Evolutionary conservation across 2,888 invertebrate species (phyloP).

Genomic region (Prosapia bicincta): DNA sequence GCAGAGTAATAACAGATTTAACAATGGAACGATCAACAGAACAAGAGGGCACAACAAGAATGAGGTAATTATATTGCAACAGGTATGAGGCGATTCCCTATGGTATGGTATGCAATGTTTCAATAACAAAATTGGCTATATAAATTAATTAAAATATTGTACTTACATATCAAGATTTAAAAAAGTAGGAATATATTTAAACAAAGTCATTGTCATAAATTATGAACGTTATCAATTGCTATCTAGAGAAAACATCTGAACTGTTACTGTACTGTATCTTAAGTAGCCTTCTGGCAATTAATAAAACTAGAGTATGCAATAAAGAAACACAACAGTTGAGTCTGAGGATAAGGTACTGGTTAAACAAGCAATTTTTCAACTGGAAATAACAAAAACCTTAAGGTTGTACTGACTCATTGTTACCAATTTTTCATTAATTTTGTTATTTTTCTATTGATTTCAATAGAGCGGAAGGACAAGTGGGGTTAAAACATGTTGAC

Average conservation of each 20-base stretch:
- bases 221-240: conserved; percentile 6
- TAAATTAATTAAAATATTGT: background rate
- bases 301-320: conserved; percentile 25
- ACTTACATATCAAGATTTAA: background rate
- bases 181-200: background rate
- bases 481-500: background rate
- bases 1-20: background rate
- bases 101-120: background rate
- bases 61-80: conserved; percentile 13
- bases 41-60: conserved; percentile 22
- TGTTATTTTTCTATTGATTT: background rate
- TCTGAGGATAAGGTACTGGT: conserved; percentile 2
- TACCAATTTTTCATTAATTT: background rate
- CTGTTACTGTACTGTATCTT: conserved; percentile 30
- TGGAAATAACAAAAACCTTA: background rate
- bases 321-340: conserved; percentile 23
- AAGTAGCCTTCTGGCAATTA: conserved; percentile 22
- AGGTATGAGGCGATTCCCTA: conserved; percentile 2
- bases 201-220: background rate
- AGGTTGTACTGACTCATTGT: background rate
- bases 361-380: background rate
- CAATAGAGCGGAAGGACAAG: background rate
- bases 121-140: background rate
- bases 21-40: conserved; percentile 19
- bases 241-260: conserved; percentile 24